Conservation (phyloP, 1,140 invertebrate genomes). For the Diplogasteroides magnus region DNA sequence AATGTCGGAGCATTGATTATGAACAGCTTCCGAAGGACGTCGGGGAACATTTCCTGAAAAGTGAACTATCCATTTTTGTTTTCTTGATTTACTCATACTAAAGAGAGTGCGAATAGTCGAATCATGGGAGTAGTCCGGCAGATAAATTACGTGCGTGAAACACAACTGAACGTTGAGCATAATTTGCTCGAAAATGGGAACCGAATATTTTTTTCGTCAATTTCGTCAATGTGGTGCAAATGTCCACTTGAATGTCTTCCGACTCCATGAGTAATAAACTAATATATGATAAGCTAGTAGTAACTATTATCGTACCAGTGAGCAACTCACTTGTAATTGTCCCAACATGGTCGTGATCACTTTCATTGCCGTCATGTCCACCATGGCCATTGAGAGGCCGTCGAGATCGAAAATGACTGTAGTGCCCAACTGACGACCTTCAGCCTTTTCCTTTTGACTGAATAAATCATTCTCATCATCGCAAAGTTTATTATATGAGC, state of each 20-base stretch:
- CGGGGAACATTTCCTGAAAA: constrained; percentile 40
- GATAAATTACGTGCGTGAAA: no score
- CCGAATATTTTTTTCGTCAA: no score
- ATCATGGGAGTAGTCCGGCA: no score
- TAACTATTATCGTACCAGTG: no score
- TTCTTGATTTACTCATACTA: constrained; percentile 11
- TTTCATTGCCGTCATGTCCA: constrained; percentile 39
- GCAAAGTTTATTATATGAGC: no score
- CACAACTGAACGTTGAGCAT: no score
- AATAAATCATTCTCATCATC: constrained; percentile 11
- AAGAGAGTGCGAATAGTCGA: no score
- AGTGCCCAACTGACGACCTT: constrained; percentile 32
- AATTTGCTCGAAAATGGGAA: no score
- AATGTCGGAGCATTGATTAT: constrained; percentile 37
- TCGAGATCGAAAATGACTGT: constrained; percentile 45
- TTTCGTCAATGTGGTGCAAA: no score
- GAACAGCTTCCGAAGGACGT: constrained; percentile 41
- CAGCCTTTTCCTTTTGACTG: constrained; percentile 30
- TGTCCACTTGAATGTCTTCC: no score
- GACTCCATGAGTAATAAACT: no score
- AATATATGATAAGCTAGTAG: no score
- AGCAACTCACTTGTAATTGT: constrained; percentile 31
- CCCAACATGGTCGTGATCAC: constrained; percentile 36
- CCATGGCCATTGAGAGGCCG: constrained; percentile 33
- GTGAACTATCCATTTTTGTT: background rate